These are phyloP conservation scores for Triplophysa tibetana DNA, from an alignment of 2,113 vertebrate species.

Conservation along the genomic window DNA sequence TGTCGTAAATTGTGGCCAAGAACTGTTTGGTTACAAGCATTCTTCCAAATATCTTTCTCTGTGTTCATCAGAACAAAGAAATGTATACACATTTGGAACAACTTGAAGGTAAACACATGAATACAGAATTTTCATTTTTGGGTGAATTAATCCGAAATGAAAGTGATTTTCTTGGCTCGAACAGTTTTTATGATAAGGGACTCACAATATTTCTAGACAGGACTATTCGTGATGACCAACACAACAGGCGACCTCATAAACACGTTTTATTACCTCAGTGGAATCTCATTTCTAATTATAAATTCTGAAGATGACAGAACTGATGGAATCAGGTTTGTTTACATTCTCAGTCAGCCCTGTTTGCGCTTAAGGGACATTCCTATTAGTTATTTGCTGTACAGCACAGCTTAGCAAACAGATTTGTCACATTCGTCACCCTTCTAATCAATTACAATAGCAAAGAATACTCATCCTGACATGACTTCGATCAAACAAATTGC, in stretches of 20 bases:
- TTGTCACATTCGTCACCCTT: conserved; percentile 11
- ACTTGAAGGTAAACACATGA: too few relatives aligned
- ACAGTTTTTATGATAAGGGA: not conserved
- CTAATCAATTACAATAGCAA: not conserved
- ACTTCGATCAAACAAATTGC: not conserved
- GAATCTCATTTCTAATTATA: conserved; percentile 5
- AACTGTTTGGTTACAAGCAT: too few relatives aligned
- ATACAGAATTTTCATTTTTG: too few relatives aligned
- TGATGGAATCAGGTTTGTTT: conserved; percentile 41
- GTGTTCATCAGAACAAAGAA: too few relatives aligned
- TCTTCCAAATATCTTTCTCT: too few relatives aligned
- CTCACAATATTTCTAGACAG: conserved; percentile 19
- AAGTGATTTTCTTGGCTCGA: not conserved
- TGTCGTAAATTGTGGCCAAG: too few relatives aligned
- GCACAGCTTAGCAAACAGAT: conserved; percentile 28
- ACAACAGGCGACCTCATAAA: not conserved
- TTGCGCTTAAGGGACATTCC: conserved; percentile 43
- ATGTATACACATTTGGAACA: too few relatives aligned
- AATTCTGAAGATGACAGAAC: conserved; percentile 36
- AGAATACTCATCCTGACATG: not conserved
- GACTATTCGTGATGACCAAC: not conserved
- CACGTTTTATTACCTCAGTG: conserved; percentile 14
- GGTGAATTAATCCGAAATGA: not conserved
- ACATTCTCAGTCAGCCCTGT: conserved; percentile 42
- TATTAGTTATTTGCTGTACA: conserved; percentile 8